Evolutionary conservation across 1,140 invertebrate genomes (phyloP), one percentile per base, ranked within the genome.

Genomic region (Ooceraea biroi): DNA sequence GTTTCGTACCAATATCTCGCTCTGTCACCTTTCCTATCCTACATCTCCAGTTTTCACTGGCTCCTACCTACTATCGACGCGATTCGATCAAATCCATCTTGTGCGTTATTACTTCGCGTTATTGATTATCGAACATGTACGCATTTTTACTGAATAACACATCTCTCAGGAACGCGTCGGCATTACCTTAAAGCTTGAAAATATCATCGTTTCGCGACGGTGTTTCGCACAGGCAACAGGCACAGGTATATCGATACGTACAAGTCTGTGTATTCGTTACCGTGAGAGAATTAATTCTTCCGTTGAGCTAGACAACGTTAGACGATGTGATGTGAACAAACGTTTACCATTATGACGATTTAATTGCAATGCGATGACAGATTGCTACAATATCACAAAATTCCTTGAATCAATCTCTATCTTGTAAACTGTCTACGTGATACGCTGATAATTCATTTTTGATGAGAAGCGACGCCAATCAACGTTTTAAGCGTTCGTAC

Each of bases 311-410:
- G 58, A 76, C 58, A 48, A 46, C 57, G n/a, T n/a, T n/a, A n/a
- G n/a, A n/a, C n/a, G n/a, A n/a, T n/a, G 25, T 25, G 25, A n/a
- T 52, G 58, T 50, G 73, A 77, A 77, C 30, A 50, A 30, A 61
- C n/a, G 46, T 76, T 14, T 22, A 27, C 44, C 73, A 27, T 17
- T 50, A 27, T 77, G 60, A 77, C 60, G 60, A n/a, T 58, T 77
- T 77, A 77, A 77, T 77, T 77, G 36, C 8, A 2, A 27, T 36
- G n/a, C 7, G 58, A 77, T 77, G 58, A 77, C 41, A 65, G 44
- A 77, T 76, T 50, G 58, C 44, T 52, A 52, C 44, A 63, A 77
- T 52, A 19, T 77, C 58, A 65, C 44, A 65, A 27, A 50, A 65
- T 52, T 50, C 14, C 27, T 52, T 52, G 44, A 77, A 65, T 77